A percentile compares a stretch with the other conserved stretches of the same genome.
phyloP scores from a whole-genome alignment of 2,113 vertebrate species.

The Tyto alba region DNA sequence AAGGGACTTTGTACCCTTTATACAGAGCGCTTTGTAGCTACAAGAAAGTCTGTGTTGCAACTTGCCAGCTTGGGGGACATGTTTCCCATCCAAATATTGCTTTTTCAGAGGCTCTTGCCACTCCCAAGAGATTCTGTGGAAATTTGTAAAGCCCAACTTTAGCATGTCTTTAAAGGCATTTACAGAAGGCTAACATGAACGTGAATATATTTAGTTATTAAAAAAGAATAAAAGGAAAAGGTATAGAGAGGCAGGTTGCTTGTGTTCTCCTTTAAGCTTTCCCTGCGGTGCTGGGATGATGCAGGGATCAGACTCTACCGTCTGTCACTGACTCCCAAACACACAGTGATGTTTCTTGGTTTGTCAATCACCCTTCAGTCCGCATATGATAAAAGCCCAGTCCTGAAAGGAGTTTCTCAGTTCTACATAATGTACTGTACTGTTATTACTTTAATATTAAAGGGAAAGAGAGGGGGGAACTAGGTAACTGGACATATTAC shows the following conservation, averaged over 20 bases:
- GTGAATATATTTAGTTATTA: not conserved
- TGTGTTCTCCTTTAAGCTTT: not conserved
- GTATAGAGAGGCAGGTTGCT: not conserved
- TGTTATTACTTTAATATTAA: not conserved
- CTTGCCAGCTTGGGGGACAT: slow-evolving; percentile 35
- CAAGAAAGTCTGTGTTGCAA: not conserved
- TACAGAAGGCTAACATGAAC: not conserved
- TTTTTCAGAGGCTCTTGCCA: not conserved
- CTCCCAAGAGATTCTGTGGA: not conserved
- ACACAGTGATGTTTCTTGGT: not conserved
- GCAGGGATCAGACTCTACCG: not conserved
- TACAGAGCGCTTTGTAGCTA: not conserved
- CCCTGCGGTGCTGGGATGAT: not conserved
- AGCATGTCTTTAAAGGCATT: not conserved
- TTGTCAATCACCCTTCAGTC: not conserved
- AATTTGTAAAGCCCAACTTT: not conserved
- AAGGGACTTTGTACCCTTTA: not conserved
- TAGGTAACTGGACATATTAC: not conserved
- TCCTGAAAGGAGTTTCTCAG: not conserved
- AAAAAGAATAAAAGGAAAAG: not conserved
- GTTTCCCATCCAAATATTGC: slow-evolving; percentile 33
- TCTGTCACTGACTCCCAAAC: not conserved
- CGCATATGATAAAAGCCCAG: not conserved
- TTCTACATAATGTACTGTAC: not conserved
- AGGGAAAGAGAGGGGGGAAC: not conserved